These are phyloP conservation scores for Takifugu ocellatus DNA, from an alignment of 2,797 vertebrate genomes.

Conservation along the genomic window DNA sequence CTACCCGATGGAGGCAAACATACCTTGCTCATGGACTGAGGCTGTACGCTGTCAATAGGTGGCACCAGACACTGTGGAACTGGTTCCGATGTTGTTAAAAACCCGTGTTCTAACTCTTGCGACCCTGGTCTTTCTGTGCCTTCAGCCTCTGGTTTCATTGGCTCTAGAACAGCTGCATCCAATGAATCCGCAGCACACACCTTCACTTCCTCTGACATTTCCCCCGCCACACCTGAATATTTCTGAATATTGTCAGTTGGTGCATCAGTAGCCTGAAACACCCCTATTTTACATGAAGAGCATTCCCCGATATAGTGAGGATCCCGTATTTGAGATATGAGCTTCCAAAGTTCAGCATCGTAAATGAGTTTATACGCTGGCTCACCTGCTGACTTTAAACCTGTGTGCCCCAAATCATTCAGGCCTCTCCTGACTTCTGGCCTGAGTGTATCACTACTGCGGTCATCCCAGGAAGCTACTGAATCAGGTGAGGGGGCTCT, in stretches of 20 bases:
- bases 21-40: slow-evolving; percentile 7
- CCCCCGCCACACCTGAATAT: slow-evolving; percentile 6
- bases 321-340: slow-evolving; percentile 63
- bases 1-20: slow-evolving; percentile 26
- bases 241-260: slow-evolving; percentile 38
- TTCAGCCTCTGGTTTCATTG: slow-evolving; percentile 2
- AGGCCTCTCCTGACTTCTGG: neutral
- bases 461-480: slow-evolving; percentile 22
- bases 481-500: slow-evolving; percentile 42
- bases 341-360: slow-evolving; percentile 54
- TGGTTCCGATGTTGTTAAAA: slow-evolving; percentile 23
- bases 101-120: slow-evolving; percentile 14
- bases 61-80: too few relatives aligned
- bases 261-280: slow-evolving; percentile 45
- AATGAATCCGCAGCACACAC: slow-evolving; percentile 7
- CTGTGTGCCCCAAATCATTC: neutral
- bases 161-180: slow-evolving; percentile 2
- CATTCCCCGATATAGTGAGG: slow-evolving; percentile 58
- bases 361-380: slow-evolving; percentile 47
- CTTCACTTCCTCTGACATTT: slow-evolving; percentile 6
- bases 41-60: neutral
- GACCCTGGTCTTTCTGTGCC: slow-evolving; percentile 16
- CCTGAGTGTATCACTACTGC: slow-evolving; percentile 1
- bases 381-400: slow-evolving; percentile 20
- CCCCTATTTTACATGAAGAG: slow-evolving; percentile 43